These are phyloP conservation scores for Coleophora deauratella DNA, from an alignment of 2,888 invertebrate genomes.

Conservation along the genomic window DNA sequence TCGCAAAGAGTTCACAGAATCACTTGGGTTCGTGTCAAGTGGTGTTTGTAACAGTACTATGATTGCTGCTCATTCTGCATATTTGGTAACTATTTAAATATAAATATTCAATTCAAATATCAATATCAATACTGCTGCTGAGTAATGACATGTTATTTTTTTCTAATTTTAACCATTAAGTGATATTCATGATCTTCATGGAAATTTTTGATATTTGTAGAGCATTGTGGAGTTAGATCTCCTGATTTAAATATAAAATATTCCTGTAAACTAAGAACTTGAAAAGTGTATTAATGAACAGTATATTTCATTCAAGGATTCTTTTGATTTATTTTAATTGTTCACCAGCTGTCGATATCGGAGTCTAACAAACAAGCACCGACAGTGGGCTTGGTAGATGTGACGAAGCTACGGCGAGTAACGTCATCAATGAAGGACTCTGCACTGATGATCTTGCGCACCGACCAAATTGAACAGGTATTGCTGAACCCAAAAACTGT, in stretches of 20 bases:
- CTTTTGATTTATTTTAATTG: not conserved
- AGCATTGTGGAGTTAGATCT: no score
- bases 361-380: conserved; percentile 32
- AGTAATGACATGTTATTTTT: no score
- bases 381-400: conserved; percentile 37
- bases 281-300: no score
- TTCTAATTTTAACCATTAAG: no score
- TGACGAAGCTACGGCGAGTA: conserved; percentile 28
- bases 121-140: no score
- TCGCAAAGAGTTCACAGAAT: conserved; percentile 33
- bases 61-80: conserved; percentile 45
- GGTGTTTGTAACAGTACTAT: conserved; percentile 40
- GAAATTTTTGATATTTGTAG: no score
- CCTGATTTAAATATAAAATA: no score
- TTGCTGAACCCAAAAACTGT: no score
- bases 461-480: conserved; percentile 34
- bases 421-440: conserved; percentile 30
- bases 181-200: no score
- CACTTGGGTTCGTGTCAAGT: conserved; percentile 31
- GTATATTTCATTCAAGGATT: no score
- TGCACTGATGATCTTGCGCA: conserved; percentile 34
- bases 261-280: no score
- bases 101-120: not conserved
- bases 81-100: conserved; percentile 32
- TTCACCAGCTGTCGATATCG: conserved; percentile 37